phyloP scores from a whole-genome alignment of 1,140 invertebrate species.

The Drosophila nikananu region DNA sequence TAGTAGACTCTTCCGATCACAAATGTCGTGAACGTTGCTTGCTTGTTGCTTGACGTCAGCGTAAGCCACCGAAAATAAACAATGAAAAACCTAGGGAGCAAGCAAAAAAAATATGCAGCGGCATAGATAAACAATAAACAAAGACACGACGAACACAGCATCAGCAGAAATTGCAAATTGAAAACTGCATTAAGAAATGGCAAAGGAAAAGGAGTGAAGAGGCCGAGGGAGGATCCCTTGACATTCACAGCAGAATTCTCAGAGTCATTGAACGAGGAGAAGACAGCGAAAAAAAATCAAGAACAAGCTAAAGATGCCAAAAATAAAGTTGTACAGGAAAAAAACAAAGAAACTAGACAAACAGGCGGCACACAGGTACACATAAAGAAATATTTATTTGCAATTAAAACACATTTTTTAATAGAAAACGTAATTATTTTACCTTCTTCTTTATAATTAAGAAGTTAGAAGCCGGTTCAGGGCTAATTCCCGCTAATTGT shows the following conservation, averaged over 20 bases:
- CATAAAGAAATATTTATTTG: background rate
- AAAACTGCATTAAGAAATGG: slow-evolving; percentile 50
- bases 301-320: slow-evolving; percentile 24
- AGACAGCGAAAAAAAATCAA: slow-evolving; percentile 21
- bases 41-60: slow-evolving; percentile 51
- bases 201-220: background rate
- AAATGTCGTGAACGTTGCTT: slow-evolving; percentile 43
- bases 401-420: background rate
- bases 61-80: slow-evolving; percentile 76
- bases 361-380: slow-evolving; percentile 6
- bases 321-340: slow-evolving; percentile 30
- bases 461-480: too few relatives aligned
- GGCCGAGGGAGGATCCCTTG: slow-evolving; percentile 8
- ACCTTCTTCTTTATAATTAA: background rate
- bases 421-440: background rate
- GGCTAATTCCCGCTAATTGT: slow-evolving; percentile 46
- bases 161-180: slow-evolving; percentile 76
- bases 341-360: slow-evolving; percentile 20
- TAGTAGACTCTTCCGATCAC: slow-evolving; percentile 36
- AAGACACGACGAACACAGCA: slow-evolving; percentile 54
- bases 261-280: slow-evolving; percentile 71
- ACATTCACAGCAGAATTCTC: slow-evolving; percentile 27
- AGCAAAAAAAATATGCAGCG: slow-evolving; percentile 23
- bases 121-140: slow-evolving; percentile 63
- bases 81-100: slow-evolving; percentile 33